Evolutionary conservation across 2,113 vertebrate genomes (phyloP).

Genomic region (Chloebia gouldiae): DNA sequence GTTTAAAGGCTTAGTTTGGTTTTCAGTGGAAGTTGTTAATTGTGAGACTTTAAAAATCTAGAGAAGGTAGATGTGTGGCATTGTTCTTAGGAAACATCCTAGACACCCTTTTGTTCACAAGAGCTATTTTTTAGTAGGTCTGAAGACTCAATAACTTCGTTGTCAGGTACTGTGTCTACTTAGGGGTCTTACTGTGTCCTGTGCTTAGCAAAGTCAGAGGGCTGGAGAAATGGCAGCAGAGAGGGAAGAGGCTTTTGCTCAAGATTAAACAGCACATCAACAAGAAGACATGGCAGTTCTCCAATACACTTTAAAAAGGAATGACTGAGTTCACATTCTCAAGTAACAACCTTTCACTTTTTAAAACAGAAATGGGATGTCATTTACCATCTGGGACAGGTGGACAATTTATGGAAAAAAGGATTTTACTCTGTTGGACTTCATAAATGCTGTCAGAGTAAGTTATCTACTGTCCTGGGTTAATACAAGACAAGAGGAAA

Average conservation of each 20-base stretch:
- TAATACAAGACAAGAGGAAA: not conserved
- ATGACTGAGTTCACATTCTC: not conserved
- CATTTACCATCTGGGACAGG: slow-evolving; percentile 97
- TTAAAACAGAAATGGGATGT: slow-evolving; percentile 86
- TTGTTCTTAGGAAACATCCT: not conserved
- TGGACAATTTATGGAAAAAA: slow-evolving; percentile 92
- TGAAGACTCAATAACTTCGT: not conserved
- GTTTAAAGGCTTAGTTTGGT: not conserved
- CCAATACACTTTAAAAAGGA: not conserved
- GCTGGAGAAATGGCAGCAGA: not conserved
- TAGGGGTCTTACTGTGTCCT: not conserved
- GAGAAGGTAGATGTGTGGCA: not conserved
- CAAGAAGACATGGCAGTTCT: not conserved
- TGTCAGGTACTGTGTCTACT: not conserved
- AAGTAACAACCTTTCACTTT: slow-evolving; percentile 32
- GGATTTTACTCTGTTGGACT: slow-evolving; percentile 94
- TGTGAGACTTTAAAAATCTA: not conserved
- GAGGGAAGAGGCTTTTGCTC: not conserved
- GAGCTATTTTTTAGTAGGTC: not conserved
- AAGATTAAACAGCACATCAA: not conserved
- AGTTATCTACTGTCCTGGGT: slow-evolving; percentile 31
- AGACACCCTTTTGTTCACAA: not conserved
- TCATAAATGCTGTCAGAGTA: slow-evolving; percentile 94
- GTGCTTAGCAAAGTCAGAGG: not conserved
- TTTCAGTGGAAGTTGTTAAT: not conserved